A percentile compares a stretch with the other conserved stretches of the same genome.
These are phyloP conservation scores for Malurus melanocephalus DNA, from an alignment of 2,113 vertebrate species.

Conservation along the genomic window DNA sequence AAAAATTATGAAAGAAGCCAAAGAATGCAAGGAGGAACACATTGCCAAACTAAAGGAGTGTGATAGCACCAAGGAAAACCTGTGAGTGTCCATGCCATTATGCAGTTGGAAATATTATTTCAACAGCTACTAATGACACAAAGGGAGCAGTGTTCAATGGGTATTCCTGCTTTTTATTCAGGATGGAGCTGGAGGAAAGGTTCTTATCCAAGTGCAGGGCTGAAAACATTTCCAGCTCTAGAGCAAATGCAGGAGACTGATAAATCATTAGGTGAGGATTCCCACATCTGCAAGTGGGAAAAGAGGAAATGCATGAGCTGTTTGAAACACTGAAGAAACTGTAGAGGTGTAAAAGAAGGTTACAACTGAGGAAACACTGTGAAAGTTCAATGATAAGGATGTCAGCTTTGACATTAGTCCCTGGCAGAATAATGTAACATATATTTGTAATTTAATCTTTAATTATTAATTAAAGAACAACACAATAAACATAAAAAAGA, in stretches of 20 bases:
- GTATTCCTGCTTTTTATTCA: not conserved
- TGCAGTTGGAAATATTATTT: not conserved
- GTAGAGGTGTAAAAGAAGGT: not conserved
- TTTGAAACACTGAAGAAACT: not conserved
- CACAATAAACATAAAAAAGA: not conserved
- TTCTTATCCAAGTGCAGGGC: not conserved
- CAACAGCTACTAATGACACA: not conserved
- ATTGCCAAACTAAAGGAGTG: not conserved
- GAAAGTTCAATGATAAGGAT: not conserved
- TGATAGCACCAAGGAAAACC: not conserved
- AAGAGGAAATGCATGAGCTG: not conserved
- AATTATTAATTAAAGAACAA: not conserved
- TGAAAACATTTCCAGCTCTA: not conserved
- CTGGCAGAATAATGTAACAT: not conserved
- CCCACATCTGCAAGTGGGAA: not conserved
- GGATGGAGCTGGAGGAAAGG: not conserved
- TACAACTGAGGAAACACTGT: not conserved
- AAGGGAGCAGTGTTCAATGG: not conserved
- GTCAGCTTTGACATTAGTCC: not conserved
- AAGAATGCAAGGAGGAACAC: not conserved
- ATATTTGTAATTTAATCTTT: not conserved
- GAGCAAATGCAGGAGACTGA: not conserved
- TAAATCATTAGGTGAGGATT: not conserved
- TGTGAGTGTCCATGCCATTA: not conserved
- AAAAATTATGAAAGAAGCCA: not conserved